Evolutionary conservation across 1,140 invertebrate species (phyloP).

Genomic region (Papilio polyxenes): DNA sequence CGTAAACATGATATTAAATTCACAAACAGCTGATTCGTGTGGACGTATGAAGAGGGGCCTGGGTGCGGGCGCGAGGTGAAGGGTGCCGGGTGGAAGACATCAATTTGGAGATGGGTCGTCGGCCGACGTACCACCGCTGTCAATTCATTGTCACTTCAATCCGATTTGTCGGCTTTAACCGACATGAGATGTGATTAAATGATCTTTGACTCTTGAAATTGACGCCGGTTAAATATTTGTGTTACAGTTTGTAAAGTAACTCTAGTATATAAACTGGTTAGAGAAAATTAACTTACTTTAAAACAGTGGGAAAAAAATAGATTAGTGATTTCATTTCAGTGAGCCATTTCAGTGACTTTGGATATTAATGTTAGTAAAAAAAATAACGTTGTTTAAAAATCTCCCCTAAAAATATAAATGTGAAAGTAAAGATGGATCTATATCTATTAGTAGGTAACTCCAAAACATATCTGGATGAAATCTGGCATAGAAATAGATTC

Average conservation of each 20-base stretch:
- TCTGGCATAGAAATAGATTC: no score
- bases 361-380: no score
- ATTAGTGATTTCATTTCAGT: no score
- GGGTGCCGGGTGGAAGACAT: neutral
- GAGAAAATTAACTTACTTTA: neutral
- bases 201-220: neutral
- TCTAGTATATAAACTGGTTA: no score
- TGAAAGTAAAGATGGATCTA: no score
- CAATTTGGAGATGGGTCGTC: conserved; percentile 11
- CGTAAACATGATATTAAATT: neutral
- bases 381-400: no score
- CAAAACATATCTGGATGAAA: no score
- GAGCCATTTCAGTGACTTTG: no score
- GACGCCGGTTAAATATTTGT: neutral
- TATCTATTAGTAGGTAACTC: no score
- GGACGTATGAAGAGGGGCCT: neutral
- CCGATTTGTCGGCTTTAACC: conserved; percentile 24
- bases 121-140: conserved; percentile 16
- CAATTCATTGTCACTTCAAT: conserved; percentile 13
- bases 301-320: no score
- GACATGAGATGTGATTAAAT: conserved; percentile 7
- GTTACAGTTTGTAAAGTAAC: neutral
- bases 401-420: no score
- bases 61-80: neutral
- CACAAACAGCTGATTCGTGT: neutral